phyloP scores from a whole-genome alignment of 1,140 invertebrate genomes.

The Oncopodura yosiiana region DNA sequence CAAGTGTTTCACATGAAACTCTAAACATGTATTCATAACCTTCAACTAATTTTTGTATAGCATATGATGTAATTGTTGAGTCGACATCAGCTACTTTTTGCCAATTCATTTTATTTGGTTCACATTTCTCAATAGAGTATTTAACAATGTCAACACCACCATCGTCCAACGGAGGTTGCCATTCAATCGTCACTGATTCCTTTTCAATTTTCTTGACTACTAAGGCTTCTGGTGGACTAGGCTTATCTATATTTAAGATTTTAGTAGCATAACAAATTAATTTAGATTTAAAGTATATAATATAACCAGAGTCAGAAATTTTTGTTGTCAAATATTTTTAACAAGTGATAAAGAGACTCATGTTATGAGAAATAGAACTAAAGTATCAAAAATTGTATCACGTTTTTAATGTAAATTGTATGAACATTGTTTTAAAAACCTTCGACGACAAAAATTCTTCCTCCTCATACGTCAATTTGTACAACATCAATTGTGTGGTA shows the following conservation, averaged over 20 bases:
- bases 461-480: too few species aligned
- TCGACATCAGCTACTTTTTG: slow-evolving; percentile 60
- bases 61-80: slow-evolving; percentile 56
- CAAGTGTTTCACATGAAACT: slow-evolving; percentile 67
- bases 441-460: too few species aligned
- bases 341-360: too few species aligned
- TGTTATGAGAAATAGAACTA: too few species aligned
- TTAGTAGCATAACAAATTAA: slow-evolving; percentile 16
- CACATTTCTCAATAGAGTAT: slow-evolving; percentile 72
- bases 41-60: slow-evolving; percentile 63
- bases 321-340: too few species aligned
- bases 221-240: slow-evolving; percentile 66
- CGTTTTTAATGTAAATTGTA: too few species aligned
- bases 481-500: too few species aligned
- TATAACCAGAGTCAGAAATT: too few species aligned
- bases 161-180: slow-evolving; percentile 69
- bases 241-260: slow-evolving; percentile 57
- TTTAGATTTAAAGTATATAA: too few species aligned
- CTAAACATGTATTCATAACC: slow-evolving; percentile 74
- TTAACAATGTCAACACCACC: slow-evolving; percentile 66
- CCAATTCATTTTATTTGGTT: slow-evolving; percentile 39
- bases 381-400: too few species aligned
- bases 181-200: slow-evolving; percentile 61
- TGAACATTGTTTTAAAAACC: too few species aligned
- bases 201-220: slow-evolving; percentile 60